Base-by-base conservation (phyloP, 2,888 invertebrate species). In the Ceriagrion tenellum region DNA sequence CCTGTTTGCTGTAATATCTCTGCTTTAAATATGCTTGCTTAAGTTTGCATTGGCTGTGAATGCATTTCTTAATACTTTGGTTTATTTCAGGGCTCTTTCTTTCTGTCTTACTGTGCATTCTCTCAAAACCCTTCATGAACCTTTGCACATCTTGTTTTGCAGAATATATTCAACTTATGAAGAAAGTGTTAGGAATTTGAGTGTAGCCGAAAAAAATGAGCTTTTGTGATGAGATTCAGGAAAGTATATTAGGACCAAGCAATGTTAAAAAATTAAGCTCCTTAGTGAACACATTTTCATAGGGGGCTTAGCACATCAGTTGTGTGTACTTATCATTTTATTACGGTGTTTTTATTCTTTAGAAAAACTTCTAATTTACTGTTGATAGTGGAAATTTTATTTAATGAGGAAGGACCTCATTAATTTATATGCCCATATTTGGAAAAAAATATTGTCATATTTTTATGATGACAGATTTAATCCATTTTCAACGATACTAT, bases 21-120 rank as follows among this genome's bases (percentile, higher is more conserved):
- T 95, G 69, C 88, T 88, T 95, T 88, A 26, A 81, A n/a, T 95
- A 55, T 95, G 81, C 81, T 88, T 88, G 55, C 59, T 55, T 95
- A 30, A 23, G 35, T 30, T 81, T 56, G 56, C 56, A 56, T 55
- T 81, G 81, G 55, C 59, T 95, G 55, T 88, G 35, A 55, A 26
- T 95, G 95, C 55, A 89, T 56, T 95, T 89, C 12, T 13, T 56
- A 88, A 63, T 56, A n/a, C 55, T 88, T 95, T 95, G 47, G 74
- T 95, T 59, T 59, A 40, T 93, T 59, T 95, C 59, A 95, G 81
- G 56, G 55, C 30, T 95, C 26, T 55, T 30, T 89, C 55, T 26
- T 6, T 47, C 55, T 89, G 47, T 89, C 89, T 55, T 47, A n/a
- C 55, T 55, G n/a, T 55, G 47, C n/a, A 89, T 89, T 89, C 89